Evolutionary conservation across 1,140 invertebrate genomes (phyloP).

Genomic region (Zaprionus camerounensis): DNA sequence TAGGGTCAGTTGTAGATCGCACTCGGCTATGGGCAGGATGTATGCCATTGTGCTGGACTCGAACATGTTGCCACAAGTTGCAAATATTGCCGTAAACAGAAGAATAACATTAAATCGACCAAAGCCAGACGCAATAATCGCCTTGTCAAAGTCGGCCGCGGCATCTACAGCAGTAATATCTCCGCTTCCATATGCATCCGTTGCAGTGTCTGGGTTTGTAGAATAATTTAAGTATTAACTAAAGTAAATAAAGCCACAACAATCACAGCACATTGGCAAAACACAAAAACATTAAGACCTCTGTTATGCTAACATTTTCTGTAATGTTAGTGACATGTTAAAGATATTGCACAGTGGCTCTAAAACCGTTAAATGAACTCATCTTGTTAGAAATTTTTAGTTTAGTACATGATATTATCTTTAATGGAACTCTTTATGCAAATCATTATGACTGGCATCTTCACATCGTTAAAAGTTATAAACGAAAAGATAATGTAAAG

Average conservation of each 20-base stretch:
- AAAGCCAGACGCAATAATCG: slow-evolving; percentile 86
- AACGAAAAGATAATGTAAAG: neutral
- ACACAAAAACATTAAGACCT: neutral
- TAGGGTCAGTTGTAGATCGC: slow-evolving; percentile 88
- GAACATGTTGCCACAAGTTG: slow-evolving; percentile 87
- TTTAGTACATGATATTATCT: neutral
- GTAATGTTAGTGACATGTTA: neutral
- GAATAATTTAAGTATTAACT: neutral
- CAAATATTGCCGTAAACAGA: slow-evolving; percentile 87
- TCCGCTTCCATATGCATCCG: slow-evolving; percentile 41
- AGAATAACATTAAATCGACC: slow-evolving; percentile 89
- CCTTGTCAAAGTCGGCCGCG: slow-evolving; percentile 87
- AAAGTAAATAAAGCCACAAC: neutral
- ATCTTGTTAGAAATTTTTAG: neutral
- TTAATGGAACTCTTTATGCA: neutral
- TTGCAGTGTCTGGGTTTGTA: slow-evolving; percentile 18
- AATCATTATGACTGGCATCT: neutral
- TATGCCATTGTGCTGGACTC: slow-evolving; percentile 88
- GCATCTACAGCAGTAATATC: slow-evolving; percentile 58
- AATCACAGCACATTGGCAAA: too few species aligned
- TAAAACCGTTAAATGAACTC: neutral
- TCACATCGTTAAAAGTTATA: neutral
- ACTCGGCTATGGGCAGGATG: slow-evolving; percentile 89
- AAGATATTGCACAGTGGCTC: neutral
- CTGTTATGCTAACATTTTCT: neutral